phyloP scores from a whole-genome alignment of 1,140 invertebrate species.

The Parapsyche elsis region DNA sequence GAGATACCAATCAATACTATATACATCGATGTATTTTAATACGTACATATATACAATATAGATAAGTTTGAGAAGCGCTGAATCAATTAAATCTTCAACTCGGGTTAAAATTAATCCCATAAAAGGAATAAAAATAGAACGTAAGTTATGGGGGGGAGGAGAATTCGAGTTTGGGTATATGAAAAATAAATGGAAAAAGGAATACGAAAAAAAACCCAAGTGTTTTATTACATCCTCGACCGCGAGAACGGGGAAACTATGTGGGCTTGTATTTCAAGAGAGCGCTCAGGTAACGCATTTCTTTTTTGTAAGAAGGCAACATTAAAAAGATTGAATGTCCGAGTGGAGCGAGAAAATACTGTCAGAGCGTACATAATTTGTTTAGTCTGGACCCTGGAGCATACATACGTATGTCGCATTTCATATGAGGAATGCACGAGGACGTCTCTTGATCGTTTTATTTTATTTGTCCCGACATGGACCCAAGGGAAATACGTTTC shows the following conservation, averaged over 20 bases:
- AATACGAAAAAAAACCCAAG: conserved; percentile 15
- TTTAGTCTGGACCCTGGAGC: too few species aligned
- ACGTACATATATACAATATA: too few species aligned
- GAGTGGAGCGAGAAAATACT: background rate
- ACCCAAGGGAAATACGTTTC: too few species aligned
- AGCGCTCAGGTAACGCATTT: conserved; percentile 33
- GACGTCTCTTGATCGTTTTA: too few species aligned
- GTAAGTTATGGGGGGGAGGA: conserved; percentile 21
- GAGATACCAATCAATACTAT: background rate
- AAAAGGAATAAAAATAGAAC: conserved; percentile 27
- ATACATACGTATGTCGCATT: too few species aligned
- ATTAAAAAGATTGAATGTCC: conserved; percentile 37
- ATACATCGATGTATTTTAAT: too few species aligned
- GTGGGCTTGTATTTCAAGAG: conserved; percentile 30
- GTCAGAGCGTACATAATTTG: background rate
- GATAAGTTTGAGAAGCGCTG: conserved; percentile 10
- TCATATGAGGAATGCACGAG: too few species aligned
- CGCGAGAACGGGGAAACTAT: conserved; percentile 10
- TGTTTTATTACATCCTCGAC: conserved; percentile 27
- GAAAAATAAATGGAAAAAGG: conserved; percentile 16
- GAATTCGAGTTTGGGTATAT: conserved; percentile 26
- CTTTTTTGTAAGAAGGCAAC: conserved; percentile 26
- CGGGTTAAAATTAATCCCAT: conserved; percentile 20
- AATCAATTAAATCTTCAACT: conserved; percentile 19
- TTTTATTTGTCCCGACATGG: too few species aligned